Evolutionary conservation across 2,888 invertebrate species (phyloP).

Genomic region (Sinohyriopsis cumingii): DNA sequence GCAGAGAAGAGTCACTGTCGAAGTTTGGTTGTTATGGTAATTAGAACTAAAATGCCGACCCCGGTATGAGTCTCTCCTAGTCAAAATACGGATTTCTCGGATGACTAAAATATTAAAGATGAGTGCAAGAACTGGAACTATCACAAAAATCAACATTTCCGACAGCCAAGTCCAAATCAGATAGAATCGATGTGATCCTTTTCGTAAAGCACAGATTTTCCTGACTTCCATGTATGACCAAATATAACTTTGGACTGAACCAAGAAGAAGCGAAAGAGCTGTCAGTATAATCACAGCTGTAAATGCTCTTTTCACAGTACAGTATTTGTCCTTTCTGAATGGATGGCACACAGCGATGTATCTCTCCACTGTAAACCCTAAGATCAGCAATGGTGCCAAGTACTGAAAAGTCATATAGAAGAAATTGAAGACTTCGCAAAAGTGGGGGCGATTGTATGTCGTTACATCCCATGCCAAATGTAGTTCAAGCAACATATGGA

Average conservation of each 20-base stretch:
- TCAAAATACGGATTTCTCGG: constrained; percentile 62
- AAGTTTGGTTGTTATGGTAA: constrained; percentile 56
- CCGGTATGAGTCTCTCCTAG: constrained; percentile 52
- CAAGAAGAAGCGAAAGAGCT: constrained; percentile 47
- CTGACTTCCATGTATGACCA: constrained; percentile 60
- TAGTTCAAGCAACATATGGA: constrained; percentile 66
- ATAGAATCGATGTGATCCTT: constrained; percentile 45
- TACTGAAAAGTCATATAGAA: constrained; percentile 65
- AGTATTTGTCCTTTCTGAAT: constrained; percentile 64
- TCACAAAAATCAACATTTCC: constrained; percentile 64
- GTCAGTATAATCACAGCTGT: constrained; percentile 53
- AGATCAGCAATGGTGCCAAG: constrained; percentile 67
- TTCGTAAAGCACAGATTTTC: constrained; percentile 52
- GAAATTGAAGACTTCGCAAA: constrained; percentile 66
- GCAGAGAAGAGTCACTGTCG: constrained; percentile 68
- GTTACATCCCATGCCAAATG: constrained; percentile 66
- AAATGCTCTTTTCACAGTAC: constrained; percentile 64
- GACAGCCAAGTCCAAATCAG: constrained; percentile 66
- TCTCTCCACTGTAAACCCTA: constrained; percentile 70
- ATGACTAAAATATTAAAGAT: constrained; percentile 69
- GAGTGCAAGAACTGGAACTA: constrained; percentile 65
- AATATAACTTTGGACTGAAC: constrained; percentile 64
- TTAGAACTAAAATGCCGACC: constrained; percentile 20
- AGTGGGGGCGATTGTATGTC: constrained; percentile 49
- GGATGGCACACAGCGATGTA: constrained; percentile 69